These are phyloP conservation scores for Pangasius sanitwongsei DNA, from an alignment of 2,797 vertebrate species.

Conservation along the genomic window DNA sequence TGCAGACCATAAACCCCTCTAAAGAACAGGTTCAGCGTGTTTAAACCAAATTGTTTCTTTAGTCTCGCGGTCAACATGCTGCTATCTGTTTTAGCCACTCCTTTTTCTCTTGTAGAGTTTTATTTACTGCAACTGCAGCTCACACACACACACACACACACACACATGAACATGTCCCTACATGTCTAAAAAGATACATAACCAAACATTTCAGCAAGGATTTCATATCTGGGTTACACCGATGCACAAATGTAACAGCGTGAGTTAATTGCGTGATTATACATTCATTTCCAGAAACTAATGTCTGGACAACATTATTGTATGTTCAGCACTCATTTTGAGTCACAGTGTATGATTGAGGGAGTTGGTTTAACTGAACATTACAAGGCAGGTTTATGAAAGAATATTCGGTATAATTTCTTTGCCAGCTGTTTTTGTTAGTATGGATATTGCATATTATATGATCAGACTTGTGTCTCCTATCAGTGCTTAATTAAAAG, in stretches of 20 bases:
- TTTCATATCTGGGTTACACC: not conserved
- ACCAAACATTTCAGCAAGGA: not conserved
- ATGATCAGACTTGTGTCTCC: not conserved
- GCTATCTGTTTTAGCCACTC: slow-evolving; percentile 4
- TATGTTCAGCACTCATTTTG: not conserved
- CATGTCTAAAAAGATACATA: not conserved
- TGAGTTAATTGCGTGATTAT: not conserved
- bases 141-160: not conserved
- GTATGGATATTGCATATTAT: not conserved
- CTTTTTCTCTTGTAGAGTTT: not conserved
- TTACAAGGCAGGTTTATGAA: not conserved
- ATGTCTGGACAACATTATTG: not conserved
- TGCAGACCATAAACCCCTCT: not conserved
- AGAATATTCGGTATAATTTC: too few relatives aligned
- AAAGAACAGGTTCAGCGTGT: slow-evolving; percentile 7
- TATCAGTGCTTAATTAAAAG: not conserved
- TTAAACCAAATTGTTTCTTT: not conserved
- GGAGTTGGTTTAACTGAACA: not conserved
- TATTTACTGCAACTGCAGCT: not conserved
- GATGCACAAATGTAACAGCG: not conserved
- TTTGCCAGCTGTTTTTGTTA: not conserved
- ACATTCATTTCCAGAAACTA: not conserved
- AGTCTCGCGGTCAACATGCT: not conserved
- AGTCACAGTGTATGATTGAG: not conserved
- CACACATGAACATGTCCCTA: not conserved